These are phyloP conservation scores for Chascanopsetta lugubris DNA, from an alignment of 2,113 vertebrate species.

Conservation along the genomic window DNA sequence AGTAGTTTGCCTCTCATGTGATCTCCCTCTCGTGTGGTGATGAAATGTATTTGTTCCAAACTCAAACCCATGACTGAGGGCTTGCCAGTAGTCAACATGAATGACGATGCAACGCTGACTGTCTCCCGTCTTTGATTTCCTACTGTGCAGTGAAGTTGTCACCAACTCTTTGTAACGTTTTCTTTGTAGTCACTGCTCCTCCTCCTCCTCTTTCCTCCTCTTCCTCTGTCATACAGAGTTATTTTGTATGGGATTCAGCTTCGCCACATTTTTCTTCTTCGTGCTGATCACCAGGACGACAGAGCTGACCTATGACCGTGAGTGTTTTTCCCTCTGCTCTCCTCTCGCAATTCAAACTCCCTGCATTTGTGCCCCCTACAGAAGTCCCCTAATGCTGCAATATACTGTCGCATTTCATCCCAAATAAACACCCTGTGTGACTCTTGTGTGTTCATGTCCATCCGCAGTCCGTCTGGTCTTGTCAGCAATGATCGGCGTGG, in stretches of 20 bases:
- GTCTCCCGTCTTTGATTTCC: not conserved
- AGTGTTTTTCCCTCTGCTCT: conserved; percentile 19
- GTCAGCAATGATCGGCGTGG: conserved; percentile 82
- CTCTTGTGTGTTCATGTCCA: not conserved
- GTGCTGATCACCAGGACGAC: conserved; percentile 84
- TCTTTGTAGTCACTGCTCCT: not conserved
- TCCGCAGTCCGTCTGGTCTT: conserved; percentile 84
- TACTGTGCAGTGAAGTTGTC: not conserved
- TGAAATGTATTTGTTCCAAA: conserved; percentile 41
- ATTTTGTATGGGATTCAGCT: conserved; percentile 91
- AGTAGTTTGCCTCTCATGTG: conserved; percentile 10
- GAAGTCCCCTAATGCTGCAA: not conserved
- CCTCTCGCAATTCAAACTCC: not conserved
- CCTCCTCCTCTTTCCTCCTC: not conserved
- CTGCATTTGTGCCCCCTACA: not conserved
- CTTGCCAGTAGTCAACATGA: not conserved
- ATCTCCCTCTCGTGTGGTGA: conserved; percentile 17
- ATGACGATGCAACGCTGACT: not conserved
- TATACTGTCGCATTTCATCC: not conserved
- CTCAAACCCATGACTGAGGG: conserved; percentile 37
- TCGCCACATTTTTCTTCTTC: conserved; percentile 87
- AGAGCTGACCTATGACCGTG: conserved; percentile 85
- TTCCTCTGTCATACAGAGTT: conserved; percentile 79
- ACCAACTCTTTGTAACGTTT: not conserved
- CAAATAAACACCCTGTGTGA: not conserved